Percentiles rank a stretch among this genome's conserved stretches.
phyloP scores from a whole-genome alignment of 2,113 vertebrate species.

The Tonatia bakeri region DNA sequence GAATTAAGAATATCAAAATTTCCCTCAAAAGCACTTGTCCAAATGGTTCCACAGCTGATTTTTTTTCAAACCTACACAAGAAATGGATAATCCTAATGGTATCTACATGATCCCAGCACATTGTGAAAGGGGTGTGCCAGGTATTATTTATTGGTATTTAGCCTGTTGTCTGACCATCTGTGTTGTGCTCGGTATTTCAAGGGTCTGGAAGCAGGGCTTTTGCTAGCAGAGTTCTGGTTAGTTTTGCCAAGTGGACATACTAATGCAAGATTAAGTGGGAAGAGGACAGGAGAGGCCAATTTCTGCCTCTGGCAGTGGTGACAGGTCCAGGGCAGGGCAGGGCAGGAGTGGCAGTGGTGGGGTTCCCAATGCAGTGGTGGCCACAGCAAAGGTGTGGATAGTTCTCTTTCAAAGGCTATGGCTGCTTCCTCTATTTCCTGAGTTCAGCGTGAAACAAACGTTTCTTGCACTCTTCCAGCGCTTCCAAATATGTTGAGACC shows the following conservation, averaged over 20 bases:
- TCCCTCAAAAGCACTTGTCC: neutral
- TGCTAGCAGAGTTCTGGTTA: neutral
- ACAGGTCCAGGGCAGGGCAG: neutral
- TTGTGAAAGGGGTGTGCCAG: neutral
- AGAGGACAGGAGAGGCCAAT: neutral
- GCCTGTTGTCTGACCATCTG: neutral
- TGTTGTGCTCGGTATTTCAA: neutral
- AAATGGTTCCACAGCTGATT: neutral
- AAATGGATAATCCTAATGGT: neutral
- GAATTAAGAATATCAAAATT: neutral
- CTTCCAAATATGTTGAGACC: slow-evolving; percentile 25
- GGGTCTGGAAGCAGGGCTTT: neutral
- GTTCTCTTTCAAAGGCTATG: too few relatives aligned
- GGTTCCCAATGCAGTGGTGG: fast-evolving
- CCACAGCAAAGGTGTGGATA: neutral
- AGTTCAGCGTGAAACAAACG: neutral
- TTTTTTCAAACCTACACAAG: neutral
- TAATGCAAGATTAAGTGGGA: neutral
- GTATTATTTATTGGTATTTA: neutral
- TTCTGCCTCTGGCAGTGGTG: neutral
- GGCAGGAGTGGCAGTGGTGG: neutral
- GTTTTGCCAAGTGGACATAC: neutral
- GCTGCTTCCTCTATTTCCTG: neutral
- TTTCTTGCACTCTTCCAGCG: neutral
- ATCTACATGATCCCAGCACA: neutral